phyloP scores from a whole-genome alignment of 1,140 invertebrate species.

The Drosophila sucinea region DNA sequence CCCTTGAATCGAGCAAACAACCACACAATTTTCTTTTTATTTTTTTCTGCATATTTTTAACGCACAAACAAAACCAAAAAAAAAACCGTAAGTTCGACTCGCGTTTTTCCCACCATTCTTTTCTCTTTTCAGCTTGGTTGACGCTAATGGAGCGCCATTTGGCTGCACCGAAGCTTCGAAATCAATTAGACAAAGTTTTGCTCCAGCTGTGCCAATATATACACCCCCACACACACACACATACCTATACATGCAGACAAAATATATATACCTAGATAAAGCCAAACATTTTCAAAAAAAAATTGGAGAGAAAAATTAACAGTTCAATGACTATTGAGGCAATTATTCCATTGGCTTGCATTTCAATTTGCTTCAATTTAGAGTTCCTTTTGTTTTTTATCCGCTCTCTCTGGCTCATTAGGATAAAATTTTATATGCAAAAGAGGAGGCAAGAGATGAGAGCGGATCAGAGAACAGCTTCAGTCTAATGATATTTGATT shows the following conservation, averaged over 20 bases:
- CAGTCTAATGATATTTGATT: slow-evolving; percentile 5
- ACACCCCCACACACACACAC: neutral
- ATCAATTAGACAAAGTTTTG: slow-evolving; percentile 77
- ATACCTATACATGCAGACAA: slow-evolving; percentile 4
- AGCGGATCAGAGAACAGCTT: neutral
- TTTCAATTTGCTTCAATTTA: slow-evolving; percentile 2
- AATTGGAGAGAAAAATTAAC: slow-evolving; percentile 69
- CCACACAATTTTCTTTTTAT: slow-evolving; percentile 72
- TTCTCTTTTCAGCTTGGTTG: slow-evolving; percentile 52
- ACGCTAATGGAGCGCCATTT: slow-evolving; percentile 76
- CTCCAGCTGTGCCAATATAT: slow-evolving; percentile 47
- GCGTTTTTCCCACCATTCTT: slow-evolving; percentile 12
- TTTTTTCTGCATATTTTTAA: slow-evolving; percentile 71
- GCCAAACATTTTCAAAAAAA: slow-evolving; percentile 52
- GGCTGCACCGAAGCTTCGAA: slow-evolving; percentile 57
- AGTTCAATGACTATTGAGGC: slow-evolving; percentile 53
- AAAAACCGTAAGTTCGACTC: slow-evolving; percentile 61
- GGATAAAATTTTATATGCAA: slow-evolving; percentile 19
- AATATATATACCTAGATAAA: slow-evolving; percentile 5
- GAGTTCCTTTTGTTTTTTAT: neutral
- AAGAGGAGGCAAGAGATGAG: neutral
- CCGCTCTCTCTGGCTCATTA: slow-evolving; percentile 29
- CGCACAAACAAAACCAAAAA: slow-evolving; percentile 1
- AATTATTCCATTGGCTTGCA: slow-evolving; percentile 34
- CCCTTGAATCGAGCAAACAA: slow-evolving; percentile 51